Evolutionary conservation across 2,888 invertebrate species (phyloP), one percentile per base, ranked within the genome.

Genomic region (Patella pellucida): DNA sequence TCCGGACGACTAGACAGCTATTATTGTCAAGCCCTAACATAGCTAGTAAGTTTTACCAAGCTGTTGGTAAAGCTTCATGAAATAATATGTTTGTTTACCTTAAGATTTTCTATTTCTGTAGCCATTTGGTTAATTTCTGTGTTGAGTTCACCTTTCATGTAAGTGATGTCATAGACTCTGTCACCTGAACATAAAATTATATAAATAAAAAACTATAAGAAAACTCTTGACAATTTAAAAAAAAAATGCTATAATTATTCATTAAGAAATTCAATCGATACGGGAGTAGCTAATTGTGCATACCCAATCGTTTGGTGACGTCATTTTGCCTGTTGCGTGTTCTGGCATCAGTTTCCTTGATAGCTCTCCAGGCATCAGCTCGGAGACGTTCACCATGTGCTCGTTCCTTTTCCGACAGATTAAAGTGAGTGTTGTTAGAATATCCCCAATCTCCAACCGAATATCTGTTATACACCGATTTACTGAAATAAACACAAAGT

Each of bases 351-450:
- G 90, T 91, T 76, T 90, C 89, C 73, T 91, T 89, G 74, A 90
- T 88, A 5, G 88, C 84, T 71, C 89, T 82, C 85, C 86, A 88
- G 19, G 89, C 89, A 71, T 90, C 90, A 5, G 87, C 86, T 69
- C 90, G 78, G 9, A 90, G 83, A 56, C 89, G 78, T 79, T 88
- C 88, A 12, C 89, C 89, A 71, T 87, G 93, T 84, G 94, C 94
- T 89, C 96, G 93, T 90, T 96, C 96, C n/a, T 95, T 94, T 88
- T 97, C 96, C 0, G 97, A 94, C 89, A 96, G 95, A 86, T 95
- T 95, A 89, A 94, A 97, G 88, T 94, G 93, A 89, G 88, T 92
- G 87, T 90, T 91, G 90, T 95, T 96, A 87, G 95, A 95, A 91
- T 95, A 95, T 74, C 94, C 94, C 62, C 62, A 62, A 3, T 62